Evolutionary conservation across 2,888 invertebrate genomes (phyloP).

Genomic region (Drosophila nigricruria): DNA sequence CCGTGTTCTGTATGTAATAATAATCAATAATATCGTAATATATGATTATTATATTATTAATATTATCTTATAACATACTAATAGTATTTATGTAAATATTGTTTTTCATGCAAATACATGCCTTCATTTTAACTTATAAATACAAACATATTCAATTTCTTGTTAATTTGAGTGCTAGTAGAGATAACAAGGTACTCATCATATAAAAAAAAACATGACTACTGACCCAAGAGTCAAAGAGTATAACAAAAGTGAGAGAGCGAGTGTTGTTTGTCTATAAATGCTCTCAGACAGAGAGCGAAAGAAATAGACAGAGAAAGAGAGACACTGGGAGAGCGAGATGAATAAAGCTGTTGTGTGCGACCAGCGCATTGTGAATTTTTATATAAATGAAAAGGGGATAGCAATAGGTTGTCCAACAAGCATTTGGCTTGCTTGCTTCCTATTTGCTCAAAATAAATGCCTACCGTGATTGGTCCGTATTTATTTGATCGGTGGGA

Average conservation of each 20-base stretch:
- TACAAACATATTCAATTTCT: conserved; percentile 66
- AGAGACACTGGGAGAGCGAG: conserved; percentile 14
- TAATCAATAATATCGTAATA: background rate
- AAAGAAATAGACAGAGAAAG: conserved; percentile 18
- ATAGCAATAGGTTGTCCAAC: conserved; percentile 30
- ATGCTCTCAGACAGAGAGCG: conserved; percentile 14
- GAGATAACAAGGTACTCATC: conserved; percentile 77
- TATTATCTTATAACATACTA: background rate
- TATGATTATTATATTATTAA: background rate
- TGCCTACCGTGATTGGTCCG: conserved; percentile 36
- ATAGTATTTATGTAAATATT: background rate
- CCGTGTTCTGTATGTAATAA: too few relatives aligned
- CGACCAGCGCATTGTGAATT: conserved; percentile 7
- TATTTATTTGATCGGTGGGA: conserved; percentile 33
- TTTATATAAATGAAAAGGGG: conserved; percentile 15
- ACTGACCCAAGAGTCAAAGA: conserved; percentile 39
- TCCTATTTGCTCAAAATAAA: conserved; percentile 43
- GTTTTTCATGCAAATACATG: background rate
- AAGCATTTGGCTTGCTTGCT: conserved; percentile 21
- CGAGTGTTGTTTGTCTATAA: conserved; percentile 5
- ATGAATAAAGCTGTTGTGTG: background rate
- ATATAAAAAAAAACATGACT: conserved; percentile 37
- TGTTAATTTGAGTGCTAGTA: conserved; percentile 70
- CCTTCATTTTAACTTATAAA: conserved; percentile 17
- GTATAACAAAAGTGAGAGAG: conserved; percentile 35